phyloP scores from a whole-genome alignment of 1,140 invertebrate species.

The Drosophila cardini region DNA sequence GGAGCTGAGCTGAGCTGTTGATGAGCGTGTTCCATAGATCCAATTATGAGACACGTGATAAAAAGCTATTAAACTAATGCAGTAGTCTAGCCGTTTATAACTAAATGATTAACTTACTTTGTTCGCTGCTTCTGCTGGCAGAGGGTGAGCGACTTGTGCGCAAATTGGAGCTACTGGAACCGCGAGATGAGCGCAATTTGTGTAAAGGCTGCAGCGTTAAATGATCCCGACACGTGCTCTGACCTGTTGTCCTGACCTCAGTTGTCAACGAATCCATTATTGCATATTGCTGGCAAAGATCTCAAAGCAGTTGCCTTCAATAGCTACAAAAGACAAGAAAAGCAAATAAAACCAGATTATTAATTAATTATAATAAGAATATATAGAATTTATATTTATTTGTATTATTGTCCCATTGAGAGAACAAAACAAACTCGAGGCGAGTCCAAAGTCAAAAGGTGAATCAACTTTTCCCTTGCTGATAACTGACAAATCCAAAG shows the following conservation, averaged over 20 bases:
- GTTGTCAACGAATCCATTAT: slow-evolving; percentile 73
- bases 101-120: slow-evolving; percentile 64
- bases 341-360: slow-evolving; percentile 7
- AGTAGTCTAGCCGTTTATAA: slow-evolving; percentile 5
- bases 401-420: not conserved
- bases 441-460: slow-evolving; percentile 73
- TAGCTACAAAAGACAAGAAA: slow-evolving; percentile 55
- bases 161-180: slow-evolving; percentile 64
- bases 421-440: slow-evolving; percentile 22
- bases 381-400: too few species aligned
- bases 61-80: slow-evolving; percentile 35
- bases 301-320: slow-evolving; percentile 34
- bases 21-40: slow-evolving; percentile 34
- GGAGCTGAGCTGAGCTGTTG: too few species aligned
- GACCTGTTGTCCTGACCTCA: slow-evolving; percentile 41
- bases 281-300: slow-evolving; percentile 56
- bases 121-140: slow-evolving; percentile 74
- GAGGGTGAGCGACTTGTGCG: slow-evolving; percentile 79
- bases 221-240: slow-evolving; percentile 59
- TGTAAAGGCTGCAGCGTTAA: slow-evolving; percentile 58
- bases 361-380: slow-evolving; percentile 13
- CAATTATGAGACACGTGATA: slow-evolving; percentile 39
- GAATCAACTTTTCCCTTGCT: slow-evolving; percentile 59
- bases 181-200: slow-evolving; percentile 58
- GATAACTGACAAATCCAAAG: slow-evolving; percentile 74